Conservation (phyloP, 1,140 invertebrate species). For the Ganaspis sp. region DNA sequence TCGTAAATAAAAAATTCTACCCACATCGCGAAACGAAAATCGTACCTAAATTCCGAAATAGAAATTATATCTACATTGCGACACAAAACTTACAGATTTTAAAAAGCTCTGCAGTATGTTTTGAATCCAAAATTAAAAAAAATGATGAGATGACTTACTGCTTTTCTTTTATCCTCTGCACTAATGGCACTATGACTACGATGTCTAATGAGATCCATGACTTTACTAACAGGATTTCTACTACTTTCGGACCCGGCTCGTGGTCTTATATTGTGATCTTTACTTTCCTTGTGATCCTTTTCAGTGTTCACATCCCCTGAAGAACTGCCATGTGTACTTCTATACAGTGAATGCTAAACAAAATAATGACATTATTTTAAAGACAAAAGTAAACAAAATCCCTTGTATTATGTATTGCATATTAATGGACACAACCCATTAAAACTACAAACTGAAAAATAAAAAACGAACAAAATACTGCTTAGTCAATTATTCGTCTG, state of each 20-base stretch:
- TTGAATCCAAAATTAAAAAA: neutral
- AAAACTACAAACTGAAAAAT: no score
- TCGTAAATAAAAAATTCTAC: no score
- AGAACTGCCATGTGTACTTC: constrained; percentile 67
- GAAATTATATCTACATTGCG: no score
- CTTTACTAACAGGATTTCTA: constrained; percentile 87
- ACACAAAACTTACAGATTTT: no score
- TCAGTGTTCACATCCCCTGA: constrained; percentile 66
- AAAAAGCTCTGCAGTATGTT: no score
- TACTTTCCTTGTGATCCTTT: constrained; percentile 63
- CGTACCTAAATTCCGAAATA: no score
- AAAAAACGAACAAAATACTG: no score
- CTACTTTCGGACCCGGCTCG: constrained; percentile 76
- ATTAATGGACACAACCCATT: no score
- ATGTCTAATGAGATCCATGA: constrained; percentile 92
- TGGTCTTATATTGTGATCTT: constrained; percentile 68
- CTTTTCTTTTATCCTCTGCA: constrained; percentile 84
- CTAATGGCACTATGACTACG: constrained; percentile 84
- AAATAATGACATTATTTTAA: constrained; percentile 40
- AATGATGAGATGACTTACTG: constrained; percentile 78
- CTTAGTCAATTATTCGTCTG: no score
- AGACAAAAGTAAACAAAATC: constrained; percentile 31
- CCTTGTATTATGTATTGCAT: no score
- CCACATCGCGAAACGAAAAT: no score
- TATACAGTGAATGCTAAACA: constrained; percentile 67